Base-by-base conservation (phyloP, 2,113 vertebrate genomes). In the Xiphorhynchus elegans region DNA sequence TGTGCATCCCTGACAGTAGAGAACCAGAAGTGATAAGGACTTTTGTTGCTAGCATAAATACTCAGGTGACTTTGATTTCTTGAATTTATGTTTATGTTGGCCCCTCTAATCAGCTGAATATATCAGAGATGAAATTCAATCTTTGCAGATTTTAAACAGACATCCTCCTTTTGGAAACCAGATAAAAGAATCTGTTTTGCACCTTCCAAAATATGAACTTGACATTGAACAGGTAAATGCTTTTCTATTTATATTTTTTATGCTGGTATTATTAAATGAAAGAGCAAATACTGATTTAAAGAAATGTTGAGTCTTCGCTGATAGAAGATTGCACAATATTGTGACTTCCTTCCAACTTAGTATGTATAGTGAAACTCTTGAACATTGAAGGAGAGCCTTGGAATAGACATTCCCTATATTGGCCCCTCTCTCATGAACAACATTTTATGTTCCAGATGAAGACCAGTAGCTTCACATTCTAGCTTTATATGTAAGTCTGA, bases 111-210 rank as follows among this genome's bases (percentile, higher is more conserved):
- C 37, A 84, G 58, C 26, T 90, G 59, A 72, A 62, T 62, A 11
- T 75, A 72, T 80, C n/a, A 76, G 58, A 80, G 84, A 87, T 66
- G 0, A 93, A 77, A 84, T 35, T 77, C 56, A 95, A 82, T 91
- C 79, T 97, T 92, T 98, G 60, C 97, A 99, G 99, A 99, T 99
- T 98, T 97, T 99, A 92, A 99, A 99, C 97, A 98, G 99, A 92
- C 99, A 99, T 88, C 99, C 99, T 55, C 99, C 99, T 44, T 99
- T 99, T 98, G 99, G 99, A 96, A 99, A 99, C 95, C 99, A 99
- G 95, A 99, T 99, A 97, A 99, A 98, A 98, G 99, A 99, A 78
- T 98, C 98, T 90, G 98, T 99, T 93, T 94, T 97, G 49, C 97
- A 98, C 93, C 98, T 99, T 86, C 99, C 99, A 25, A 99, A 99